phyloP scores from a whole-genome alignment of 2,888 invertebrate genomes.

The Dysmachus trigonus region DNA sequence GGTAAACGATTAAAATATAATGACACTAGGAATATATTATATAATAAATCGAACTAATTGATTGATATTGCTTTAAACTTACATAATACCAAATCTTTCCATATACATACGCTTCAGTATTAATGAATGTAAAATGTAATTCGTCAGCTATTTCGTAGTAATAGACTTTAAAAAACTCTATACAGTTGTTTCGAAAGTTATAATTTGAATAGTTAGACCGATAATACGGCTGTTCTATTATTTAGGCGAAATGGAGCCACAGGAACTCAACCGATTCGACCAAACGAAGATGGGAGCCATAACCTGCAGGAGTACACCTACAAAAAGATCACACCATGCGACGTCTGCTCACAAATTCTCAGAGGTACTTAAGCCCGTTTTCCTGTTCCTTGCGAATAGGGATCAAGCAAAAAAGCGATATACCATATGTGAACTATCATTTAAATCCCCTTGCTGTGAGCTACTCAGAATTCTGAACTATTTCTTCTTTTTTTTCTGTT shows the following conservation, averaged over 20 bases:
- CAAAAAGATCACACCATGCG: slow-evolving; percentile 94
- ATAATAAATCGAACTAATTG: not conserved
- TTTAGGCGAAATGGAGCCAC: slow-evolving; percentile 78
- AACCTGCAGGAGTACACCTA: slow-evolving; percentile 94
- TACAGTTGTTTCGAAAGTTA: not conserved
- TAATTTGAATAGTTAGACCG: not conserved
- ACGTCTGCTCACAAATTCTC: slow-evolving; percentile 90
- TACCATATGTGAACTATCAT: not conserved
- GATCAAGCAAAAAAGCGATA: not conserved
- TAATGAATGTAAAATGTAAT: not conserved
- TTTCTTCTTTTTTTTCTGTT: not conserved
- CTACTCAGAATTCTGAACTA: not conserved
- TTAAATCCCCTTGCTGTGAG: not conserved
- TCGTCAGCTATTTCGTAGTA: slow-evolving; percentile 6
- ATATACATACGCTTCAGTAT: not conserved
- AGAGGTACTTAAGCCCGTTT: slow-evolving; percentile 71
- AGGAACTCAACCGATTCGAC: slow-evolving; percentile 65
- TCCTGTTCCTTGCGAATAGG: not conserved
- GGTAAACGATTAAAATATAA: not conserved
- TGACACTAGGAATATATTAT: not conserved
- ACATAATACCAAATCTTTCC: not conserved
- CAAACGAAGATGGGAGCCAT: slow-evolving; percentile 68
- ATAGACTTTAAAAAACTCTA: not conserved
- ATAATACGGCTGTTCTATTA: slow-evolving; percentile 1
- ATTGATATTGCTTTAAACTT: not conserved